Evolutionary conservation across 30 jellyfish, hydroid and myxozoan genomes (phyloP).

Genomic region (Hydra vulgaris): DNA sequence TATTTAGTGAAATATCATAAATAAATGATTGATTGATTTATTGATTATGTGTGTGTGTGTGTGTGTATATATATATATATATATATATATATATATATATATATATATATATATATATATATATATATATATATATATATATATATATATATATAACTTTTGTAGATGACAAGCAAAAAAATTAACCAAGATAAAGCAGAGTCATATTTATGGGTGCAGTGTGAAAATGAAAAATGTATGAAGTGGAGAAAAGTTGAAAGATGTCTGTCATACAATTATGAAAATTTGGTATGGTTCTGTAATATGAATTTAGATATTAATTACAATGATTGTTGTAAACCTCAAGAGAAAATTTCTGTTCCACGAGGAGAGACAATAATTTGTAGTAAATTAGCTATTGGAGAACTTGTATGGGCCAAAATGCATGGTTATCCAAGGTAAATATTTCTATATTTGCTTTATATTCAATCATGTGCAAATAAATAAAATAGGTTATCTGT

Average conservation of each 20-base stretch:
- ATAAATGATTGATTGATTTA: too few relatives aligned
- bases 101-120: too few relatives aligned
- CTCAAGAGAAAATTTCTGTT: conserved; percentile 39
- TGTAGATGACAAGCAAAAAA: too few relatives aligned
- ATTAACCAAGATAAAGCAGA: conserved; percentile 38
- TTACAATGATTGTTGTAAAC: conserved; percentile 29
- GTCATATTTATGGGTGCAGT: conserved; percentile 57
- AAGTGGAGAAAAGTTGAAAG: conserved; percentile 69
- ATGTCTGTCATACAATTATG: background rate
- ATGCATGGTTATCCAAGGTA: conserved; percentile 77
- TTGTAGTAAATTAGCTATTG: conserved; percentile 54
- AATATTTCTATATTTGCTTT: background rate
- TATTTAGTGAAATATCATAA: too few relatives aligned
- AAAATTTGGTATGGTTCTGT: conserved; percentile 46
- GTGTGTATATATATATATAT: too few relatives aligned
- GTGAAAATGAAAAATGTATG: conserved; percentile 60
- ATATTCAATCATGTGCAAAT: too few relatives aligned
- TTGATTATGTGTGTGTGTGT: too few relatives aligned
- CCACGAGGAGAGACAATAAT: conserved; percentile 48
- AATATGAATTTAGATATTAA: conserved; percentile 48
- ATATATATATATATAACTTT: too few relatives aligned
- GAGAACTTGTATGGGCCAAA: conserved; percentile 70
- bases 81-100: too few relatives aligned
- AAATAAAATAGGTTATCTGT: too few relatives aligned
- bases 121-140: too few relatives aligned